Evolutionary conservation across 2,888 invertebrate genomes (phyloP).

Genomic region (Dynastes grantii): DNA sequence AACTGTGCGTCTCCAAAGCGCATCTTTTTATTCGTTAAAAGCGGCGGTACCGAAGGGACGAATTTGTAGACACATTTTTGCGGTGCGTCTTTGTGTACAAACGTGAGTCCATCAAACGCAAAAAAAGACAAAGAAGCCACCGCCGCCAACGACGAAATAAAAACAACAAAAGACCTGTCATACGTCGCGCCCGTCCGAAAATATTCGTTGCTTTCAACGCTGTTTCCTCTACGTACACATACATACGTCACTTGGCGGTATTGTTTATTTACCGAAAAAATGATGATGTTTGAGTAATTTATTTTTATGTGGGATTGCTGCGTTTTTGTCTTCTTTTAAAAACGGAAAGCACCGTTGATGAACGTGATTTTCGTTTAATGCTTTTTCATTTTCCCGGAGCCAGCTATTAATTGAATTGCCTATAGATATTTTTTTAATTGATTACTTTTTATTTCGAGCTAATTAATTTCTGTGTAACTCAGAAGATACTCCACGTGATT

Average conservation of each 20-base stretch:
- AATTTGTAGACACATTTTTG: slow-evolving; percentile 33
- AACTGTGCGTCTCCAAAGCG: no score
- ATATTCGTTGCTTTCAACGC: neutral
- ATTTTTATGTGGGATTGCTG: neutral
- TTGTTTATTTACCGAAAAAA: neutral
- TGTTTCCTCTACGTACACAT: neutral
- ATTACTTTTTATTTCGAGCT: no score
- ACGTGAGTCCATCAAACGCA: slow-evolving; percentile 18
- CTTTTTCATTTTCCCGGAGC: no score
- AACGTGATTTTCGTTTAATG: no score
- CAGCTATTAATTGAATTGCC: no score
- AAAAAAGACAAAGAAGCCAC: slow-evolving; percentile 18
- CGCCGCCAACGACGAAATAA: slow-evolving; percentile 10
- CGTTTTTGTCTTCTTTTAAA: no score
- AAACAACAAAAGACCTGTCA: slow-evolving; percentile 35
- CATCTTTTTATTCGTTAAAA: neutral
- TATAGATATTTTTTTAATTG: no score
- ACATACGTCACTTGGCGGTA: no score
- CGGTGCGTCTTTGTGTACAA: slow-evolving; percentile 28
- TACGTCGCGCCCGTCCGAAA: slow-evolving; percentile 23
- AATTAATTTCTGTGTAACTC: no score
- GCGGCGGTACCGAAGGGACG: neutral
- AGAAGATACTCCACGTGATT: no score
- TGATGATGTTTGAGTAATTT: neutral
- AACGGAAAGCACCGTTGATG: no score